phyloP scores from a whole-genome alignment of 1,140 invertebrate genomes.

The Nomia melanderi region DNA sequence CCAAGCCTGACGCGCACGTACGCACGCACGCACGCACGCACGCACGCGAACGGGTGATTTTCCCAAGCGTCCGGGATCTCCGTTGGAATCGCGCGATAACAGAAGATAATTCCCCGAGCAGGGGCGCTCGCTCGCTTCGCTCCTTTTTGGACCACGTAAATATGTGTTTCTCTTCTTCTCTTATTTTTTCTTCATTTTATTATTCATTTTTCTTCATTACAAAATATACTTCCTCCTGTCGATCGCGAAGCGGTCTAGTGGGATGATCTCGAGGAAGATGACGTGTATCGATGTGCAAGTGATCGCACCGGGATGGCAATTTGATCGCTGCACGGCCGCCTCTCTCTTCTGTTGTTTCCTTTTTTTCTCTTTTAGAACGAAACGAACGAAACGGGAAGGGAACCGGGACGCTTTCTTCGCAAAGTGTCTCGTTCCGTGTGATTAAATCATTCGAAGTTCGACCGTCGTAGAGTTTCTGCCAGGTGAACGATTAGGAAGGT shows the following conservation, averaged over 20 bases:
- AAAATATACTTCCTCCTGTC: constrained; percentile 61
- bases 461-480: background rate
- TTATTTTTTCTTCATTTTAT: constrained; percentile 7
- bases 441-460: constrained; percentile 4
- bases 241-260: constrained; percentile 30
- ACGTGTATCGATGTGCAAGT: constrained; percentile 28
- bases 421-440: background rate
- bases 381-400: background rate
- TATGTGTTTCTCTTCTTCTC: constrained; percentile 36
- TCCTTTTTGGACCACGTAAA: constrained; percentile 58
- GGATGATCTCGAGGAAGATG: constrained; percentile 40
- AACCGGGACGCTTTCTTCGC: background rate
- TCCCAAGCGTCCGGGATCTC: too few species aligned
- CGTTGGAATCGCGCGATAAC: too few species aligned
- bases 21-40: too few species aligned
- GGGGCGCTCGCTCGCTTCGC: background rate
- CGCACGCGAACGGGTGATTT: too few species aligned
- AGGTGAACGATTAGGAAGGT: constrained; percentile 1
- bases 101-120: background rate
- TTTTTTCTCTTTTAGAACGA: background rate
- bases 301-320: background rate
- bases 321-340: constrained; percentile 3
- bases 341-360: too few species aligned
- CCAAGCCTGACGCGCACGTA: too few species aligned
- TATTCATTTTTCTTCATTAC: constrained; percentile 28